Conservation (phyloP, 2,888 invertebrate species). For the Pristionchus maxplancki region DNA sequence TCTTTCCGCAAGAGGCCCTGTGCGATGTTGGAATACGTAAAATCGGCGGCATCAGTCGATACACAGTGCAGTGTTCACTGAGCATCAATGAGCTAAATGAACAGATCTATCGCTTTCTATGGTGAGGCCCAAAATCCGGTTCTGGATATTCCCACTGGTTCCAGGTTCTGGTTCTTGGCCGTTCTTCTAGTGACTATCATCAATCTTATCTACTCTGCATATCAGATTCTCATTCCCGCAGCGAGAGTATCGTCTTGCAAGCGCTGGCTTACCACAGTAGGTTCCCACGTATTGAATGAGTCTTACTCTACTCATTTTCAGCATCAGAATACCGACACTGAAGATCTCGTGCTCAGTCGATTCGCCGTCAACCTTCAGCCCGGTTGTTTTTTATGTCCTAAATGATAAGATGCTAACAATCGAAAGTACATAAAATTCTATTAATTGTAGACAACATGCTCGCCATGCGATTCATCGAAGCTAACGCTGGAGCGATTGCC, state of each 20-base stretch:
- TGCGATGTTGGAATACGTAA: conserved; percentile 77
- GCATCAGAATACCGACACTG: neutral
- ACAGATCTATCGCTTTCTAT: conserved; percentile 75
- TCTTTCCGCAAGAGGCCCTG: conserved; percentile 74
- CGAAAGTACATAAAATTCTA: neutral
- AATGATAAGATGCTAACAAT: conserved; percentile 58
- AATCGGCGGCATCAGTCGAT: conserved; percentile 77
- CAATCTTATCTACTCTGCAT: conserved; percentile 79
- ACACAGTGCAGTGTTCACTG: conserved; percentile 76
- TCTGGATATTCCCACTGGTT: neutral
- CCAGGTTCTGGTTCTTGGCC: conserved; percentile 79
- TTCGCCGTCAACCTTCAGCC: conserved; percentile 63
- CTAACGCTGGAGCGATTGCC: conserved; percentile 77
- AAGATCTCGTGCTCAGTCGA: conserved; percentile 53
- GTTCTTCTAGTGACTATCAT: conserved; percentile 79
- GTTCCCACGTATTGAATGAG: neutral
- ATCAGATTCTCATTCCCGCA: conserved; percentile 67
- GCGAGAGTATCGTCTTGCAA: conserved; percentile 58
- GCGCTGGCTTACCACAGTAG: neutral
- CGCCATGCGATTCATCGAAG: conserved; percentile 76
- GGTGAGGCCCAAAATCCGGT: conserved; percentile 60
- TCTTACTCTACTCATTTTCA: too few species aligned
- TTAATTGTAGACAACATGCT: conserved; percentile 73
- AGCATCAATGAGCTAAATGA: conserved; percentile 78
- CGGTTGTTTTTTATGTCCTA: conserved; percentile 53